A percentile compares a stretch with the other conserved stretches of the same genome.
These are phyloP conservation scores for Heptranchias perlo DNA, from an alignment of 2,113 vertebrate species.

Conservation along the genomic window DNA sequence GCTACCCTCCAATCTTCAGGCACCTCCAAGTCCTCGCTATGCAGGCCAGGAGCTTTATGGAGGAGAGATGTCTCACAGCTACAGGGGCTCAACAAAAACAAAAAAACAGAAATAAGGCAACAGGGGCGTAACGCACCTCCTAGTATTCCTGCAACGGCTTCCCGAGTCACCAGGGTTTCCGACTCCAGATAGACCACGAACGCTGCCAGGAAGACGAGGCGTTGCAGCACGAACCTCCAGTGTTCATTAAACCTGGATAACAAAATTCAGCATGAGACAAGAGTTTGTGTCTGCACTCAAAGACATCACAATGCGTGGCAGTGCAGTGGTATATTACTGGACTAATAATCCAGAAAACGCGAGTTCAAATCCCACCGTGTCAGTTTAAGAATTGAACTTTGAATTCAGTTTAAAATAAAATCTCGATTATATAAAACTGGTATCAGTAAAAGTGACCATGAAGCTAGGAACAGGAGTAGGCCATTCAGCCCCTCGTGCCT, in stretches of 20 bases:
- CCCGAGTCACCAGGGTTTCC: constrained; percentile 81
- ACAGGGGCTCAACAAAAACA: background rate
- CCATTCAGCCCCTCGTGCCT: no score
- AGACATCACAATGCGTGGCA: no score
- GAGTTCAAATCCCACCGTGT: no score
- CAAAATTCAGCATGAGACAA: background rate
- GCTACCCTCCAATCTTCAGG: background rate
- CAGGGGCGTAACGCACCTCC: constrained; percentile 70
- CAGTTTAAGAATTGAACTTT: no score
- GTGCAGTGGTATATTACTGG: background rate
- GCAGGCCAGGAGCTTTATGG: background rate
- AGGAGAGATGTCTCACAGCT: background rate
- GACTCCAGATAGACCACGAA: constrained; percentile 91
- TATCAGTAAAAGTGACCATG: no score
- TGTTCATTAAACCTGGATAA: constrained; percentile 85
- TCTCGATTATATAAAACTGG: no score
- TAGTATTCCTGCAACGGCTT: constrained; percentile 83
- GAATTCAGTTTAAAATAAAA: no score
- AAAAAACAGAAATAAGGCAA: background rate
- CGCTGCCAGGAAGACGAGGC: constrained; percentile 80
- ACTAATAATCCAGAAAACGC: background rate
- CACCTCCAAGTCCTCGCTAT: background rate
- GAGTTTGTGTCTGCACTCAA: background rate
- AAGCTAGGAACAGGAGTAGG: no score
- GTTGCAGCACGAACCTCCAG: constrained; percentile 93